Evolutionary conservation across 2,113 vertebrate genomes (phyloP).

Genomic region (Pionites leucogaster): DNA sequence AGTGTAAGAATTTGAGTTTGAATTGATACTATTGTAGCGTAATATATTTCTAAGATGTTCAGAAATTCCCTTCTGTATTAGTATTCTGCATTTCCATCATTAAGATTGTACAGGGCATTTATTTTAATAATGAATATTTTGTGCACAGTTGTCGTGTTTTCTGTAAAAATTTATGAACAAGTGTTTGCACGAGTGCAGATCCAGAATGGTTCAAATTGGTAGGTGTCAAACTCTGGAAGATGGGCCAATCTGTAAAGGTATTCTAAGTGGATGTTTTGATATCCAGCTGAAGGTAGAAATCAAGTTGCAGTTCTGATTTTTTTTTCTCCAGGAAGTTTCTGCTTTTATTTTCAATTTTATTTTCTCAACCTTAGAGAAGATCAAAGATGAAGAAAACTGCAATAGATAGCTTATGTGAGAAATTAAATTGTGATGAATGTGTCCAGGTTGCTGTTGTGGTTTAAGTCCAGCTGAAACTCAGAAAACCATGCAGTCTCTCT

Average conservation of each 20-base stretch:
- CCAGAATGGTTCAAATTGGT: neutral
- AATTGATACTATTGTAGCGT: neutral
- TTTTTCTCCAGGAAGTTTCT: neutral
- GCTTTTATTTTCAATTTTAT: neutral
- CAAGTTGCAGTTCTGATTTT: neutral
- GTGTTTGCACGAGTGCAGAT: neutral
- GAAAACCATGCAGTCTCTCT: too few species aligned
- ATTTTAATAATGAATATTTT: neutral
- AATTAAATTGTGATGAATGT: neutral
- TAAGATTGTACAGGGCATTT: neutral
- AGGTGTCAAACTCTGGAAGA: neutral
- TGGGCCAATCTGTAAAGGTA: neutral
- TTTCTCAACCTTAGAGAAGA: neutral
- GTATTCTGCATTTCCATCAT: neutral
- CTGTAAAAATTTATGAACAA: neutral
- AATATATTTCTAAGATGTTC: neutral
- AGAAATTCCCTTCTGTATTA: neutral
- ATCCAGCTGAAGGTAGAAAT: neutral
- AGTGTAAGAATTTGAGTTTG: neutral
- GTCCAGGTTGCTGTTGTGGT: neutral
- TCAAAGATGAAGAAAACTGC: neutral
- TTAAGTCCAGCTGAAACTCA: too few species aligned
- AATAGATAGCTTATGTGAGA: neutral
- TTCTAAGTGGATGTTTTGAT: neutral
- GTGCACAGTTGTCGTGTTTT: neutral